Conservation (phyloP, 2,888 invertebrate genomes). For the Entomobrya multifasciata region DNA sequence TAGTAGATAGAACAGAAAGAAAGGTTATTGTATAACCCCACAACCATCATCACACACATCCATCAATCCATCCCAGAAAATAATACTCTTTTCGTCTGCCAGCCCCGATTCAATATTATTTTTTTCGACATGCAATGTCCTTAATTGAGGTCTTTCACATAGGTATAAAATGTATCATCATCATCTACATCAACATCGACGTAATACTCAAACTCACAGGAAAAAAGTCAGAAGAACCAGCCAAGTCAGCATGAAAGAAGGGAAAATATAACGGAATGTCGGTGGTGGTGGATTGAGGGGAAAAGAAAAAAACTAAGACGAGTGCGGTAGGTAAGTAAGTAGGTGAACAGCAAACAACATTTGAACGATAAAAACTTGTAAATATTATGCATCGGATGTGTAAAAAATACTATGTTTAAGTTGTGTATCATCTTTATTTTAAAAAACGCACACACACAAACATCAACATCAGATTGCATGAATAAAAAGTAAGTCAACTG, state of each 20-base stretch:
- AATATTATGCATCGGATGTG: not conserved
- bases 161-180: slow-evolving; percentile 25
- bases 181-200: not conserved
- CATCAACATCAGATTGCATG: slow-evolving; percentile 9
- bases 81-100: not conserved
- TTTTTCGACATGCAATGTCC: slow-evolving; percentile 60
- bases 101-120: not conserved
- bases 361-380: slow-evolving; percentile 13
- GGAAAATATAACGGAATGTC: slow-evolving; percentile 56
- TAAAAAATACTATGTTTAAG: not conserved
- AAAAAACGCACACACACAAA: not conserved
- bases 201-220: not conserved
- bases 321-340: slow-evolving; percentile 73
- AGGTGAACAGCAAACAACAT: slow-evolving; percentile 50
- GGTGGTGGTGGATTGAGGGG: not conserved
- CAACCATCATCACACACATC: not conserved
- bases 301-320: not conserved
- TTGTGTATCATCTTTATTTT: not conserved
- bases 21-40: not conserved
- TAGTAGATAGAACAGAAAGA: not conserved
- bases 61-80: slow-evolving; percentile 12
- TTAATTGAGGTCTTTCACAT: slow-evolving; percentile 71
- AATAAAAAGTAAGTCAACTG: slow-evolving; percentile 32
- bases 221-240: too few species aligned
- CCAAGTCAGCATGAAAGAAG: not conserved